phyloP scores from a whole-genome alignment of 2,888 invertebrate genomes.

The Drosophila dives region DNA sequence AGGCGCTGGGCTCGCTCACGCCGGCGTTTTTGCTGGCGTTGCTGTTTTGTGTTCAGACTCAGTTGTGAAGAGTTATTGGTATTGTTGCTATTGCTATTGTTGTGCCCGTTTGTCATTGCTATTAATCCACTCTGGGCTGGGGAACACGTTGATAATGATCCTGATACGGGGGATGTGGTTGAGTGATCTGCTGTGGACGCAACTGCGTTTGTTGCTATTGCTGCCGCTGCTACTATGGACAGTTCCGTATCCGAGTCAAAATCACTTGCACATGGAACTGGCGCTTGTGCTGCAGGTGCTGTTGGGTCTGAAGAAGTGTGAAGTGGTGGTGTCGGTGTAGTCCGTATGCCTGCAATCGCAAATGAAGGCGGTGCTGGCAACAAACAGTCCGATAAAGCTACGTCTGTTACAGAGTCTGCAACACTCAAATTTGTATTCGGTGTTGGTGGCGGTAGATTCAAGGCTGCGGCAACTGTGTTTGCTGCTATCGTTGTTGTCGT shows the following conservation, averaged over 20 bases:
- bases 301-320: slow-evolving; percentile 15
- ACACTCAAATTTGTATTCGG: slow-evolving; percentile 63
- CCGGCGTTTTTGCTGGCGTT: slow-evolving; percentile 91
- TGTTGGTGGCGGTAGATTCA: slow-evolving; percentile 74
- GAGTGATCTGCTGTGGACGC: slow-evolving; percentile 14
- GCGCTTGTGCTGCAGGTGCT: slow-evolving; percentile 8
- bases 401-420: slow-evolving; percentile 25
- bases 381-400: slow-evolving; percentile 38
- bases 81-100: slow-evolving; percentile 45
- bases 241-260: slow-evolving; percentile 84
- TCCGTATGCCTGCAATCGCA: slow-evolving; percentile 30
- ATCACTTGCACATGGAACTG: slow-evolving; percentile 75
- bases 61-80: slow-evolving; percentile 57
- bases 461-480: slow-evolving; percentile 19
- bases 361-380: slow-evolving; percentile 46
- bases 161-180: slow-evolving; percentile 38
- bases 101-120: slow-evolving; percentile 69
- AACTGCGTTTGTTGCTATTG: slow-evolving; percentile 13
- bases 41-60: slow-evolving; percentile 83
- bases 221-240: slow-evolving; percentile 78
- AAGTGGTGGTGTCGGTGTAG: slow-evolving; percentile 34
- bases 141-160: slow-evolving; percentile 31
- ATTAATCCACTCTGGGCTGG: slow-evolving; percentile 33
- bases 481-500: slow-evolving; percentile 26
- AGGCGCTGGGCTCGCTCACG: slow-evolving; percentile 96